A percentile compares a stretch with the other conserved stretches of the same genome.
Conservation (phyloP, 1,140 invertebrate species). For the Gonatopus flavifemur region DNA sequence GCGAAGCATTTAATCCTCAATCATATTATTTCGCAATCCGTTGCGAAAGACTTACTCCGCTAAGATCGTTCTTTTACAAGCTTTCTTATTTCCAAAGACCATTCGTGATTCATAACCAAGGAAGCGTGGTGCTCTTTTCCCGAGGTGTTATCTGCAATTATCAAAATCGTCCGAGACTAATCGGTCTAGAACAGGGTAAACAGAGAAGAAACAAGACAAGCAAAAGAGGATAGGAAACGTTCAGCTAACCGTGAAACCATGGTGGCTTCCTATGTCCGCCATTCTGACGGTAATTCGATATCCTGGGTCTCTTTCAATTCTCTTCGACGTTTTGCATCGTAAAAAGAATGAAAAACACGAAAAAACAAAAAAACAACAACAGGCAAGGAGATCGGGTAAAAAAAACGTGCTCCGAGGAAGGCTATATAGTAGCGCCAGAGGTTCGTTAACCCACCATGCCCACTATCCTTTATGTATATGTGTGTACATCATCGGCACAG, state of each 20-base stretch:
- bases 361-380: background rate
- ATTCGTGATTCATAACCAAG: too few relatives aligned
- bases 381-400: background rate
- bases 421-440: conserved; percentile 10
- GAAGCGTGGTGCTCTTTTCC: too few relatives aligned
- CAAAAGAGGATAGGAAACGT: conserved; percentile 12
- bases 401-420: background rate
- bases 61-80: too few relatives aligned
- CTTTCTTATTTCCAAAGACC: too few relatives aligned
- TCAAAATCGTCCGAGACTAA: too few relatives aligned
- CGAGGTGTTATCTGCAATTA: too few relatives aligned
- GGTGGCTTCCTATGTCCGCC: background rate
- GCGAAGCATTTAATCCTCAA: too few relatives aligned
- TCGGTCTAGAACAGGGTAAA: too few relatives aligned
- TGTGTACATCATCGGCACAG: conserved; percentile 13
- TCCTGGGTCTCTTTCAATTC: conserved; percentile 9
- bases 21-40: too few relatives aligned
- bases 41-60: too few relatives aligned
- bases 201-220: too few relatives aligned
- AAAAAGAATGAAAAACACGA: background rate
- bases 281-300: conserved; percentile 12
- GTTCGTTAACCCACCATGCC: conserved; percentile 29
- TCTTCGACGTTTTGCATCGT: conserved; percentile 17
- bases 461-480: conserved; percentile 4
- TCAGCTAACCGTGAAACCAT: conserved; percentile 14